A percentile compares a stretch with the other conserved stretches of the same genome.
Conservation (phyloP, 2,797 vertebrate species). For the Etheostoma perlongum region DNA sequence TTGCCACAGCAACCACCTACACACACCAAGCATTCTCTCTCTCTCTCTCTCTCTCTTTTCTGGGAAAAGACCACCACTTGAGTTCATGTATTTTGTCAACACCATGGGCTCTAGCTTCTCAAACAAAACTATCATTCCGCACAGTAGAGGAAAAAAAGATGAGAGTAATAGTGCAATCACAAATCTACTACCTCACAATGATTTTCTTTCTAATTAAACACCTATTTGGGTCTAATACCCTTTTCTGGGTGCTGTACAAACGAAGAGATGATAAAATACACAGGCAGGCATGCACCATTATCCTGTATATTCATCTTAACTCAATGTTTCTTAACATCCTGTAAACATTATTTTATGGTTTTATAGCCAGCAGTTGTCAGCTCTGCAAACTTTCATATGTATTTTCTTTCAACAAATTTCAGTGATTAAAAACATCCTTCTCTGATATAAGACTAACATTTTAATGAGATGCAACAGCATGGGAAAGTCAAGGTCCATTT, state of each 20-base stretch:
- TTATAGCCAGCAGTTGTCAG: not conserved
- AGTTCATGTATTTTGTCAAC: conserved; percentile 56
- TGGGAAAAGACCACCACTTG: conserved; percentile 65
- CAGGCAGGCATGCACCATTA: conserved; percentile 23
- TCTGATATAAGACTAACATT: conserved; percentile 18
- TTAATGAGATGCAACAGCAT: conserved; percentile 44
- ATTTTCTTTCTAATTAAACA: conserved; percentile 74
- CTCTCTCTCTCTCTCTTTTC: not conserved
- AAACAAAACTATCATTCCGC: conserved; percentile 49
- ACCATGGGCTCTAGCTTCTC: conserved; percentile 46
- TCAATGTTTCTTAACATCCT: conserved; percentile 1
- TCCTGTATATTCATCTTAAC: not conserved
- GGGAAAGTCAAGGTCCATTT: conserved; percentile 19
- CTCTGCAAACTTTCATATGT: conserved; percentile 25
- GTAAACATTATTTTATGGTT: conserved; percentile 15
- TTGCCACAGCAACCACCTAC: conserved; percentile 65
- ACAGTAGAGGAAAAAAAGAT: conserved; percentile 52
- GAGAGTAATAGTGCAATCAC: conserved; percentile 47
- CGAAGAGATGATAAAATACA: conserved; percentile 19
- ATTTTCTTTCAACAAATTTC: not conserved
- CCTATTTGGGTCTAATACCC: conserved; percentile 47
- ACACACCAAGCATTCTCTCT: conserved; percentile 7
- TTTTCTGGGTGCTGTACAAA: conserved; percentile 41
- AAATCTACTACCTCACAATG: conserved; percentile 57
- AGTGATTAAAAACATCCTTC: conserved; percentile 10